Base-by-base conservation (phyloP, 2,888 invertebrate species). In the Drosophila colorata region DNA sequence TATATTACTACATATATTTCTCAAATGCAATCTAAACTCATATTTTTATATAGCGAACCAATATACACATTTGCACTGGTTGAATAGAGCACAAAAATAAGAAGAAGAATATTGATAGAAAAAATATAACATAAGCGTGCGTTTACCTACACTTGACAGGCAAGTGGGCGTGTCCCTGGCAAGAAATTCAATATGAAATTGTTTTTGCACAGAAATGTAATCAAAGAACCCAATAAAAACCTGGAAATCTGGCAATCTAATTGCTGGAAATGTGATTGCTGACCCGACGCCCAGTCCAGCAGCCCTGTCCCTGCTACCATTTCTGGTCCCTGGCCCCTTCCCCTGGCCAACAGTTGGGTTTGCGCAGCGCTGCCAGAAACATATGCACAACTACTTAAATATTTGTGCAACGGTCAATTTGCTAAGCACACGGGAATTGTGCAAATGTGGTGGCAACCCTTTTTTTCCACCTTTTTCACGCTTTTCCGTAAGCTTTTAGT, bases 341-440 rank as follows among this genome's bases (percentile, higher is more conserved):
- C 14, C 25, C 40, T 35, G 61, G 37, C 20, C 49, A 60, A 35
- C 46, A 58, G 59, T 38, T 31, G 8, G 33, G 43, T 65, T 65
- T 75, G 68, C 57, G 4, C 38, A 13, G 28, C 49, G 43, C 51
- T 68, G 65, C 66, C 73, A 64, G 56, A 60, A 76, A 65, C 80
- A 81, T 81, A 81, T 81, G 80, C 81, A 55, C 68, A 70, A 52
- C 64, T 71, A 61, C 46, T 63, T 63, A 75, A 80, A 64, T 82
- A 74, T 81, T 84, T 84, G 77, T 69, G 66, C 70, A 75, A 82
- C 83, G 87, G 87, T 87, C 89, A 88, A 89, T 88, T 88, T 88
- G 77, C 69, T 80, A 53, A 69, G 52, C 74, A 87, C 63, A 88
- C 80, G 69, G 14, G 44, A 51, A 58, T 52, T 58, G 31, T 38